Evolutionary conservation across 2,888 invertebrate species (phyloP).

Genomic region (Acleris sparsana): DNA sequence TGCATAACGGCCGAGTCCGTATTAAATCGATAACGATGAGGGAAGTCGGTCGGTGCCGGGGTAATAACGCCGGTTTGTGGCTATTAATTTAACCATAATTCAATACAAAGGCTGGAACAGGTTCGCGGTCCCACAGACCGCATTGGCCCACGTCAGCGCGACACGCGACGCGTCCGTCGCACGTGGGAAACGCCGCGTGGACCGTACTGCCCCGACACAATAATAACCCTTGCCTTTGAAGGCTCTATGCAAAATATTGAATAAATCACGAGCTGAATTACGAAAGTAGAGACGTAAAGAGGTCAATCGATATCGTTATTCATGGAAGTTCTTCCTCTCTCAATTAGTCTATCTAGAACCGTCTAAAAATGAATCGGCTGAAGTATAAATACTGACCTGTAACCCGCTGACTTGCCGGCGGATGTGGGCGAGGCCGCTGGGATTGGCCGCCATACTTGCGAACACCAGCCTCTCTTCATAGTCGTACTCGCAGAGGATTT

Average conservation of each 20-base stretch:
- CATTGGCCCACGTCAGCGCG: slow-evolving; percentile 58
- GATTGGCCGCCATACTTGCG: slow-evolving; percentile 94
- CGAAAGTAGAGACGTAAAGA: slow-evolving; percentile 21
- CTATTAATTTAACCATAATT: slow-evolving; percentile 54
- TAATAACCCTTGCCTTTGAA: slow-evolving; percentile 8
- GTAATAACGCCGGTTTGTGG: slow-evolving; percentile 47
- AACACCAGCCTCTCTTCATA: slow-evolving; percentile 96
- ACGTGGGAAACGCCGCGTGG: slow-evolving; percentile 15
- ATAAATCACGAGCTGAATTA: slow-evolving; percentile 14
- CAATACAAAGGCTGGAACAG: slow-evolving; percentile 41
- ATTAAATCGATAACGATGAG: slow-evolving; percentile 60
- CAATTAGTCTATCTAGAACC: slow-evolving; percentile 39
- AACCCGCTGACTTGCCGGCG: slow-evolving; percentile 91
- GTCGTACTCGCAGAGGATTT: slow-evolving; percentile 97
- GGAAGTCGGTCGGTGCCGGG: slow-evolving; percentile 44
- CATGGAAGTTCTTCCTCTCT: slow-evolving; percentile 22
- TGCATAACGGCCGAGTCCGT: slow-evolving; percentile 54
- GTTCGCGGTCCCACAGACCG: slow-evolving; percentile 44
- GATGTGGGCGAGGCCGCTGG: slow-evolving; percentile 93
- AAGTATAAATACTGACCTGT: slow-evolving; percentile 68
- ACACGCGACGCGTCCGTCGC: slow-evolving; percentile 15
- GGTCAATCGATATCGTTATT: slow-evolving; percentile 37
- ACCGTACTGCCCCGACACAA: neutral
- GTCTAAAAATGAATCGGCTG: slow-evolving; percentile 40
- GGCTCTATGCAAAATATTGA: slow-evolving; percentile 6